These are phyloP conservation scores for Mionectes macconnelli DNA, from an alignment of 2,113 vertebrate species.

Conservation along the genomic window DNA sequence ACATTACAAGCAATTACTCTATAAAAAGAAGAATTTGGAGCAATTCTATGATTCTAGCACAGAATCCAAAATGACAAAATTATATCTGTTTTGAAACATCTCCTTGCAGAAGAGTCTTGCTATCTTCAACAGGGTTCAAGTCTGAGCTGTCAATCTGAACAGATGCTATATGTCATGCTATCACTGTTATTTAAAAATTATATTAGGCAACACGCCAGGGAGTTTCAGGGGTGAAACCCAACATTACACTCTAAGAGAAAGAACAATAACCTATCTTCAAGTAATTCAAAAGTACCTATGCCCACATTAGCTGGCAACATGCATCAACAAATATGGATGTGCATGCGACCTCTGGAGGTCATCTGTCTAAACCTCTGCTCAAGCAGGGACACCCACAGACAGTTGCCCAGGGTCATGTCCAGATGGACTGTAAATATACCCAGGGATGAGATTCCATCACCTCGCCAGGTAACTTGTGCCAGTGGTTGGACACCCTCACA, in stretches of 20 bases:
- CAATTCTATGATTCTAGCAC: not conserved
- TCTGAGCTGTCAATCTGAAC: not conserved
- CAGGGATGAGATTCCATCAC: not conserved
- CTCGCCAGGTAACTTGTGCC: not conserved
- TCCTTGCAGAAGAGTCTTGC: not conserved
- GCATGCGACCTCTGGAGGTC: not conserved
- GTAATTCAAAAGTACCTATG: not conserved
- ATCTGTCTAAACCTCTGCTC: not conserved
- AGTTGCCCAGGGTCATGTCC: not conserved
- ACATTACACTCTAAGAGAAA: not conserved
- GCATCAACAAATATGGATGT: not conserved
- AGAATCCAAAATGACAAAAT: not conserved
- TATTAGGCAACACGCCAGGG: not conserved
- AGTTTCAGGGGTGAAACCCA: not conserved
- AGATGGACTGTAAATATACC: not conserved
- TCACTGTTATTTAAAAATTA: not conserved
- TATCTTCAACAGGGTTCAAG: not conserved
- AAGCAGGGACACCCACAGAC: not conserved
- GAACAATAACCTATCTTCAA: not conserved
- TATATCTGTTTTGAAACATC: not conserved
- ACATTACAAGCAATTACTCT: not conserved
- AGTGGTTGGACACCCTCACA: not conserved
- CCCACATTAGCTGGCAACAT: not conserved
- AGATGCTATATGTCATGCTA: not conserved
- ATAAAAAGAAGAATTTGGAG: not conserved